Evolutionary conservation across 2,797 vertebrate species (phyloP).

Genomic region (Cirrhinus molitorella): DNA sequence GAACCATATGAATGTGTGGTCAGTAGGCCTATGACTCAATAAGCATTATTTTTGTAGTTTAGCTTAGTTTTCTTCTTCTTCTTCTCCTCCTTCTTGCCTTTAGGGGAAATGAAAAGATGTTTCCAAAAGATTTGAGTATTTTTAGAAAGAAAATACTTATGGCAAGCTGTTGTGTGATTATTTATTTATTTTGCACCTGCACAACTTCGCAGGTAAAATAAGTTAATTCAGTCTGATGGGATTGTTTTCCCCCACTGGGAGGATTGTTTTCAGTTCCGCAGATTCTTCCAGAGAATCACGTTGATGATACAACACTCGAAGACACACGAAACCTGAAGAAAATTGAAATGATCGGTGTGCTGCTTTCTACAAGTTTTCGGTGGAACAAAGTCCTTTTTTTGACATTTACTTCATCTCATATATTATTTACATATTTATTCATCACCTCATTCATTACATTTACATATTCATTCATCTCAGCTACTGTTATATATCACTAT

Average conservation of each 20-base stretch:
- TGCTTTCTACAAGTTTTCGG: not conserved
- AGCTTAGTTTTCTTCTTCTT: not conserved
- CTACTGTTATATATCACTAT: not conserved
- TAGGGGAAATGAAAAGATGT: not conserved
- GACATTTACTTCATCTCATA: not conserved
- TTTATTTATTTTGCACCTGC: slow-evolving; percentile 14
- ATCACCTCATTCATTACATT: too few species aligned
- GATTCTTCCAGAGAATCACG: not conserved
- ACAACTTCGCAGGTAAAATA: slow-evolving; percentile 3
- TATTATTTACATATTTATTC: not conserved
- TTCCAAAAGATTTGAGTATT: not conserved
- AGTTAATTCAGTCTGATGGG: not conserved
- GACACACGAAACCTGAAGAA: not conserved
- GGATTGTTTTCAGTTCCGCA: slow-evolving; percentile 3
- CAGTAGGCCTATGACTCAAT: not conserved
- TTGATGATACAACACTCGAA: not conserved
- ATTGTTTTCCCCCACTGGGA: not conserved
- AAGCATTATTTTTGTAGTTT: not conserved
- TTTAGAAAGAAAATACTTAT: not conserved
- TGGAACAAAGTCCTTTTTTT: not conserved
- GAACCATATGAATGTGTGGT: not conserved
- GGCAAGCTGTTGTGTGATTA: not conserved
- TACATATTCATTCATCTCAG: too few species aligned
- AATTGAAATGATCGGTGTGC: not conserved
- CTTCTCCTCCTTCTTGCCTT: not conserved